Conservation (phyloP, 1,140 invertebrate genomes). For the Venustaconcha ellipsiformis region DNA sequence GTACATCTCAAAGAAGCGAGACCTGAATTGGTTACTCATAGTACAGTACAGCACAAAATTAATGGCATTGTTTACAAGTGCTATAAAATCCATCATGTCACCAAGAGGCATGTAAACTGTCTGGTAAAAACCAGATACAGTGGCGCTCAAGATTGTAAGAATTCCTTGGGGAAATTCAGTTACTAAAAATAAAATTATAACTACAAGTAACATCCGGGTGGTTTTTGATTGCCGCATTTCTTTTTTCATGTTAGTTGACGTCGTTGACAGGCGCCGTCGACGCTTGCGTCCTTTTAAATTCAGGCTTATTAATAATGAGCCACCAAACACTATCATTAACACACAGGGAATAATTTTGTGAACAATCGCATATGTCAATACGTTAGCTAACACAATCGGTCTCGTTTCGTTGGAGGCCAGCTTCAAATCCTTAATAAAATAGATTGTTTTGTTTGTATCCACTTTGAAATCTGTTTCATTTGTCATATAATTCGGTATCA, state of each 20-base stretch:
- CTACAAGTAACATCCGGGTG: conserved; percentile 58
- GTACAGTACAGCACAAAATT: conserved; percentile 94
- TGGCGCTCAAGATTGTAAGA: conserved; percentile 56
- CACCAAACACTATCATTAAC: conserved; percentile 69
- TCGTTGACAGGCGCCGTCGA: conserved; percentile 45
- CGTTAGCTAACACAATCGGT: conserved; percentile 50
- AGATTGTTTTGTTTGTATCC: conserved; percentile 39
- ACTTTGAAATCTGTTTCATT: conserved; percentile 40
- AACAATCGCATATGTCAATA: conserved; percentile 60
- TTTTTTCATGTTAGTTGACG: conserved; percentile 72
- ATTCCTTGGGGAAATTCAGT: conserved; percentile 84
- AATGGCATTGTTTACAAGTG: conserved; percentile 90
- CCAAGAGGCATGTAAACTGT: conserved; percentile 75
- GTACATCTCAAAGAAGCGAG: conserved; percentile 77
- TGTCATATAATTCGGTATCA: conserved; percentile 82
- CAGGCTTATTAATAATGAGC: conserved; percentile 70
- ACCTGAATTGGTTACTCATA: conserved; percentile 93
- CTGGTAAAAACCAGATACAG: conserved; percentile 56
- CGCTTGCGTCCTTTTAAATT: conserved; percentile 63
- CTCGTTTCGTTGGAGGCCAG: conserved; percentile 50
- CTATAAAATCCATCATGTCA: conserved; percentile 91
- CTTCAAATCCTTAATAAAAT: conserved; percentile 67
- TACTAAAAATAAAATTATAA: conserved; percentile 81
- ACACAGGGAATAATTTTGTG: conserved; percentile 70
- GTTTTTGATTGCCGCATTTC: conserved; percentile 78